These are phyloP conservation scores for Nothura maculosa DNA, from an alignment of 2,797 vertebrate genomes.

Conservation along the genomic window DNA sequence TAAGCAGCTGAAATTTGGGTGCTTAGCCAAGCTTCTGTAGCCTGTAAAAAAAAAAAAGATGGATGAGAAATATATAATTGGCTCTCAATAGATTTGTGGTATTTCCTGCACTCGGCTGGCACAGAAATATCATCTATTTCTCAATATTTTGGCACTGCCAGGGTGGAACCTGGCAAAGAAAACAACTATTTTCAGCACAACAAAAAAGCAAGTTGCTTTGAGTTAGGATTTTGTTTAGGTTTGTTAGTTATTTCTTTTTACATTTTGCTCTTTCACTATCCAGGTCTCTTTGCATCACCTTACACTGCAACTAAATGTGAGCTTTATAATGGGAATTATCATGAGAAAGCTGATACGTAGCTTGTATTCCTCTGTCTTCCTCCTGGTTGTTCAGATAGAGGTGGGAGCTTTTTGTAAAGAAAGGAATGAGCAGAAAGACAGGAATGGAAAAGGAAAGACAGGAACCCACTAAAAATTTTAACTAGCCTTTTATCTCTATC, in stretches of 20 bases:
- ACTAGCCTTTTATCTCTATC: neutral
- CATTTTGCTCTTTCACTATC: neutral
- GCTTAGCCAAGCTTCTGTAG: neutral
- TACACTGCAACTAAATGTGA: neutral
- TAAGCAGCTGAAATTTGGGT: neutral
- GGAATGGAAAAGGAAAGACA: neutral
- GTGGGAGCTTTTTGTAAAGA: neutral
- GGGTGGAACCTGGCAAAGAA: neutral
- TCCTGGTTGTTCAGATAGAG: neutral
- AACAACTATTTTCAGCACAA: neutral
- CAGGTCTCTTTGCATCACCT: neutral
- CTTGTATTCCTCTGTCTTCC: neutral
- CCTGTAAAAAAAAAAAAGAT: neutral
- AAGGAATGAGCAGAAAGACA: neutral
- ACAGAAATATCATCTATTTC: neutral
- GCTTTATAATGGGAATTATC: neutral
- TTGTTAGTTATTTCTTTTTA: neutral
- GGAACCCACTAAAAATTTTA: neutral
- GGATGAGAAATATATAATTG: neutral
- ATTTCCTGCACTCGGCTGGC: slow-evolving; percentile 55
- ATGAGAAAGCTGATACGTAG: neutral
- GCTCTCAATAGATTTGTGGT: slow-evolving; percentile 43
- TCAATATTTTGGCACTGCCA: slow-evolving; percentile 28
- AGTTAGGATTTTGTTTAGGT: neutral
- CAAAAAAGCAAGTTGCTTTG: neutral